Base-by-base conservation (phyloP, 2,797 vertebrate genomes). In the Ptychobarbus kaznakovi region DNA sequence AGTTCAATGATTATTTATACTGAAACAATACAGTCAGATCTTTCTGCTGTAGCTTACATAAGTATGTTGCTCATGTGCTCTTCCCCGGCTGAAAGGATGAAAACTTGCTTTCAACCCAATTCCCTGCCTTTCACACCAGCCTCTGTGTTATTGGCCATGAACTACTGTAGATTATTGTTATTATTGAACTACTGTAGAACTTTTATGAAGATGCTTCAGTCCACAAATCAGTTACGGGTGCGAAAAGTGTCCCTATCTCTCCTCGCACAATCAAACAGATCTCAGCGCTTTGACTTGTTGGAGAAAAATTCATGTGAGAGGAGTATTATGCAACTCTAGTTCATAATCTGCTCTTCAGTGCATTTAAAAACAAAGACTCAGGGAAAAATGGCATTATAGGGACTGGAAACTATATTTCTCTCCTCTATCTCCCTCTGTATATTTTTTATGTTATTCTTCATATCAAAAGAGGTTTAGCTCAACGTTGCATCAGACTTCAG, bases 241-340 rank as follows among this genome's bases (percentile, higher is more conserved):
- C 79, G 65, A 76, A 87, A 90, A 87, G 38, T 20, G 32, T 65
- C 70, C 4, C 18, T 61, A 38, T 70, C 38, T 90, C 68, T 86
- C 84, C 75, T 87, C 86, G n/a, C 72, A 90, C 89, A 93, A 91
- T 94, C 92, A 93, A 93, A 94, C 90, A 91, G 87, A 91, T 88
- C 82, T 90, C 88, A 74, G 85, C 80, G 86, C 92, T 93, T 90
- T 92, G 91, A 92, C 91, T 90, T 79, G 73, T 81, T 89, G 84
- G 89, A 93, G 73, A 94, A 94, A 94, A 92, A 94, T 93, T 92
- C 63, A 94, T 92, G 89, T 76, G 89, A 86, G 89, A 89, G 89
- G 86, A 78, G 83, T 16, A 6, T 83, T 81, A 75, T 16, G 38
- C 12, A 85, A 83, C 80, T 42, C 40, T n/a, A 53, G 42, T 9